Evolutionary conservation across 2,888 invertebrate species (phyloP), one percentile per base, ranked within the genome.

Genomic region (Penaeus monodon): DNA sequence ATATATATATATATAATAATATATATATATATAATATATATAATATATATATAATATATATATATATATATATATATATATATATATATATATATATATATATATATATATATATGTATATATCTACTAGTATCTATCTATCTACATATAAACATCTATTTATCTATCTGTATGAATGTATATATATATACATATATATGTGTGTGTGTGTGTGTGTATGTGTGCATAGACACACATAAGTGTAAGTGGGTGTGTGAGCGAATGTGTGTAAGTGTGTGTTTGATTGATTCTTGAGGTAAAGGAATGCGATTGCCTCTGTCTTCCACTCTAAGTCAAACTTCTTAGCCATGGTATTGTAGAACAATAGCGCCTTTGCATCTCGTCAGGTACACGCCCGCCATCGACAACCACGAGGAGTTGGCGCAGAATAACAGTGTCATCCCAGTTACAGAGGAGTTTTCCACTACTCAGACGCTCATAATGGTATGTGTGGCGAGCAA

Each of bases 361-460:
- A 29, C 8, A 29, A 27, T 29, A 14, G 10, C 24, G 44, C 22
- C 27, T 49, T n/a, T 49, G 49, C 27, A 38, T 65, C 24, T 76
- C 64, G 38, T 20, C 78, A 84, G 84, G 70, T 84, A 78, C 78
- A 84, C 78, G 29, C 44, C 84, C 17, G 70, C 57, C 14, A 84
- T 84, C 10, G 78, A 84, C 84, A 68, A 78, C 63, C 84, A 84
- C 79, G 84, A 84, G 44, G 29, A 84, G 29, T 57, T 84, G 84
- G 49, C 78, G 22, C 3, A 27, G 2, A 79, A 78, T 49, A 33
- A 24, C 24, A 78, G 84, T n/a, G 68, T 84, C 10, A 84, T 57
- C 33, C 84, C 84, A 6, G 84, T 84, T 20, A 84, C 84, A 7
- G 84, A 84, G 77, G 1, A 17, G 12, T n/a, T 66, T 33, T 84